Conservation (phyloP, 2,888 invertebrate genomes). For the Mongoloraphidia duomilia region DNA sequence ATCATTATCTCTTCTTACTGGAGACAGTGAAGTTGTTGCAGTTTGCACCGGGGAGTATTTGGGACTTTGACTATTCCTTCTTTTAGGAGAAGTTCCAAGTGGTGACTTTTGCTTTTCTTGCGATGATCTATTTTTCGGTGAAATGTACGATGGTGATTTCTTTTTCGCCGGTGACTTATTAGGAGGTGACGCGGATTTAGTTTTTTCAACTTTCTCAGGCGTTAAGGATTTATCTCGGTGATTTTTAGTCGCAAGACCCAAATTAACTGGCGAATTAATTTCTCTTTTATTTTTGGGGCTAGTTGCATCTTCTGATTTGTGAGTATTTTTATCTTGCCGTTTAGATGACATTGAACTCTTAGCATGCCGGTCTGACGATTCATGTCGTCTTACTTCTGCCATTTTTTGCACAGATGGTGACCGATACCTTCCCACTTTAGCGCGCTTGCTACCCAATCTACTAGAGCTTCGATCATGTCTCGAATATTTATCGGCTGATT, state of each 20-base stretch:
- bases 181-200: slow-evolving; percentile 10
- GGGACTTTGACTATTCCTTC: too few relatives aligned
- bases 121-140: too few relatives aligned
- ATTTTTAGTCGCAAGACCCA: slow-evolving; percentile 1
- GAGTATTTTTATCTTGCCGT: slow-evolving; percentile 2
- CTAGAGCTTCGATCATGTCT: neutral
- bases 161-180: slow-evolving; percentile 1
- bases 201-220: slow-evolving; percentile 5
- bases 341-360: slow-evolving; percentile 1
- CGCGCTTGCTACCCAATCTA: neutral
- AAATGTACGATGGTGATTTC: too few relatives aligned
- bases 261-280: neutral
- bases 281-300: slow-evolving; percentile 1
- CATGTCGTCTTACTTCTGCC: too few relatives aligned
- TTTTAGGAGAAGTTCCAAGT: too few relatives aligned
- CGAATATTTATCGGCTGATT: slow-evolving; percentile 2
- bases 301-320: slow-evolving; percentile 3
- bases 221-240: slow-evolving; percentile 3
- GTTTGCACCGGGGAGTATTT: too few relatives aligned
- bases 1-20: too few relatives aligned
- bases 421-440: neutral
- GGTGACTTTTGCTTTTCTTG: too few relatives aligned
- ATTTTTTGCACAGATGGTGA: too few relatives aligned
- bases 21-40: too few relatives aligned
- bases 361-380: neutral